phyloP scores from a whole-genome alignment of 2,888 invertebrate genomes.

The Dichetophora obliterata region DNA sequence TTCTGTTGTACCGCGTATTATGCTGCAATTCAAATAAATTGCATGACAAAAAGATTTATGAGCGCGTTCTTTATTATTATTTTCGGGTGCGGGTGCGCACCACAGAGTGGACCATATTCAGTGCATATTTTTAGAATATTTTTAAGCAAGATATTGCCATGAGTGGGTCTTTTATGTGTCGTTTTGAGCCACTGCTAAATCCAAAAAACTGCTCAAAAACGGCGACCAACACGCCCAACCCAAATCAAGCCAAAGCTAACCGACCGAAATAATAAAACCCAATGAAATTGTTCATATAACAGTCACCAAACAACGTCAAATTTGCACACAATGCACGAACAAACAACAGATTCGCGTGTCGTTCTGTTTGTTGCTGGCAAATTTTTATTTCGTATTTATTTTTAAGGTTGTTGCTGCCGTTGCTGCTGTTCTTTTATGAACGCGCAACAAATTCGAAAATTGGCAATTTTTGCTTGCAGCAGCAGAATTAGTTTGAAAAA shows the following conservation, averaged over 20 bases:
- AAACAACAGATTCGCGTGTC: neutral
- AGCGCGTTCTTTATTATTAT: constrained; percentile 29
- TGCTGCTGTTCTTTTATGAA: neutral
- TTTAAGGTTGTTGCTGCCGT: neutral
- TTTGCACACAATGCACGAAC: too few relatives aligned
- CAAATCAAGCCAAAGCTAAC: too few relatives aligned
- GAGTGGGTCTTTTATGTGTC: too few relatives aligned
- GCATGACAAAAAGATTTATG: constrained; percentile 31
- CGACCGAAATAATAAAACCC: too few relatives aligned
- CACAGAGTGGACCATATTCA: too few relatives aligned
- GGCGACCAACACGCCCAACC: too few relatives aligned
- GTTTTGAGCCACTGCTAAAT: too few relatives aligned
- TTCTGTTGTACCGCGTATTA: constrained; percentile 1
- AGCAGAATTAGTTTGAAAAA: neutral
- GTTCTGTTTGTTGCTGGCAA: neutral
- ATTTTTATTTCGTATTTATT: neutral
- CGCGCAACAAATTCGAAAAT: constrained; percentile 2
- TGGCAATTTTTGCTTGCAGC: neutral
- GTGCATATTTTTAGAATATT: too few relatives aligned
- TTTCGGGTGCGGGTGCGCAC: neutral
- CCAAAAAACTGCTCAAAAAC: too few relatives aligned
- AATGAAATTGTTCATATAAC: too few relatives aligned
- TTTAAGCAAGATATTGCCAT: too few relatives aligned
- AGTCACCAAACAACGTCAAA: too few relatives aligned
- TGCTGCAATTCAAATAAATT: constrained; percentile 31